Evolutionary conservation across 2,113 vertebrate genomes (phyloP).

Genomic region (Scytalopus superciliaris): DNA sequence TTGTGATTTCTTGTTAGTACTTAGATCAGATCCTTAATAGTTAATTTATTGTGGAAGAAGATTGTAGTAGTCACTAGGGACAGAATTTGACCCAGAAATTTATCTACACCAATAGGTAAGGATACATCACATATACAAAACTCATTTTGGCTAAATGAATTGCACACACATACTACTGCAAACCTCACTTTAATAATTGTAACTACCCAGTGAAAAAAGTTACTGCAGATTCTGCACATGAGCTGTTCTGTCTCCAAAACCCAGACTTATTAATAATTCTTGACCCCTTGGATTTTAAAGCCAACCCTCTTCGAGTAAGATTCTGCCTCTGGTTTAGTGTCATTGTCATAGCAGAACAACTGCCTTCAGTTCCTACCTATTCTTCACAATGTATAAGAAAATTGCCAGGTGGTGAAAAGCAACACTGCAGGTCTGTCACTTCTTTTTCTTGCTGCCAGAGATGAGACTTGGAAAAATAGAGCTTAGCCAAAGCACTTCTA

Average conservation of each 20-base stretch:
- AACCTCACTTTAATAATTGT: neutral
- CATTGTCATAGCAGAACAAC: neutral
- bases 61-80: neutral
- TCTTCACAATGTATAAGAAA: neutral
- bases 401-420: conserved; percentile 14
- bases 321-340: neutral
- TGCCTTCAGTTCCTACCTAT: neutral
- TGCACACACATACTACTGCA: neutral
- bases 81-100: neutral
- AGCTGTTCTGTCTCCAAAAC: neutral
- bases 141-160: neutral
- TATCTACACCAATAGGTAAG: neutral
- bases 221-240: neutral
- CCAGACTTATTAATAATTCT: neutral
- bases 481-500: neutral
- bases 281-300: neutral
- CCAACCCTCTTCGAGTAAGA: neutral
- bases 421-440: neutral
- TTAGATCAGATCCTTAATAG: neutral
- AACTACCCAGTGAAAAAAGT: neutral
- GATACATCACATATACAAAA: neutral
- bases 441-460: neutral
- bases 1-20: neutral
- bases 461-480: neutral
- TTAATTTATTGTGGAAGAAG: neutral